Evolutionary conservation across 2,113 vertebrate species (phyloP).

Genomic region (Paradoxurus hermaphroditus): DNA sequence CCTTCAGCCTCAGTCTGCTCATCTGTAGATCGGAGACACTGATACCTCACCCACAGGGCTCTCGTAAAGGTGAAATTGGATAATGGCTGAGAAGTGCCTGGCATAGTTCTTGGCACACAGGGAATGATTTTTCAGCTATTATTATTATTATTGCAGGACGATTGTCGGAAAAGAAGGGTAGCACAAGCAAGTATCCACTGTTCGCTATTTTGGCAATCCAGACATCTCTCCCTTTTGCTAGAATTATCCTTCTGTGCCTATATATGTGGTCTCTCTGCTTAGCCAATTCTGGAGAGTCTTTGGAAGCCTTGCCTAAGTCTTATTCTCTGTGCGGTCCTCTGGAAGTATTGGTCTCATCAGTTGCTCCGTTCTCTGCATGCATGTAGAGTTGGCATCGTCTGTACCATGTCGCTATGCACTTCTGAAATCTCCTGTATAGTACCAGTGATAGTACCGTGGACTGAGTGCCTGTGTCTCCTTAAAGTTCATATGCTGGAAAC

Average conservation of each 20-base stretch:
- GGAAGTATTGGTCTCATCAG: background rate
- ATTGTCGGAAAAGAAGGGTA: background rate
- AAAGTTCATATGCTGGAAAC: background rate
- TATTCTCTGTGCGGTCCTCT: background rate
- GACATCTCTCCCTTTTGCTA: background rate
- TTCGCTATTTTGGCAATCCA: background rate
- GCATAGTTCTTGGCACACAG: background rate
- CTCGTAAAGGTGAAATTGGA: constrained; percentile 5
- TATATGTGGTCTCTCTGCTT: background rate
- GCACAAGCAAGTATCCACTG: background rate
- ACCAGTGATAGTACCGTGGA: background rate
- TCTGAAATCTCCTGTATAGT: background rate
- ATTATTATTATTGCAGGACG: background rate
- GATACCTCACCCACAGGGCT: background rate
- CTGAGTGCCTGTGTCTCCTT: background rate
- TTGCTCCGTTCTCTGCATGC: background rate
- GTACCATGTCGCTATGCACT: background rate
- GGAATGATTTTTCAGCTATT: background rate
- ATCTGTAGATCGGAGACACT: background rate
- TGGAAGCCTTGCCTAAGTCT: background rate
- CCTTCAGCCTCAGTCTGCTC: background rate
- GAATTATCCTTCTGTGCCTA: background rate
- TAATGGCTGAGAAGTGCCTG: background rate
- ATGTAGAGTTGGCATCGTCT: background rate
- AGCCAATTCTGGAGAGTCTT: background rate